Evolutionary conservation across 2,797 vertebrate species (phyloP).

Genomic region (Eulemur rubriventer): DNA sequence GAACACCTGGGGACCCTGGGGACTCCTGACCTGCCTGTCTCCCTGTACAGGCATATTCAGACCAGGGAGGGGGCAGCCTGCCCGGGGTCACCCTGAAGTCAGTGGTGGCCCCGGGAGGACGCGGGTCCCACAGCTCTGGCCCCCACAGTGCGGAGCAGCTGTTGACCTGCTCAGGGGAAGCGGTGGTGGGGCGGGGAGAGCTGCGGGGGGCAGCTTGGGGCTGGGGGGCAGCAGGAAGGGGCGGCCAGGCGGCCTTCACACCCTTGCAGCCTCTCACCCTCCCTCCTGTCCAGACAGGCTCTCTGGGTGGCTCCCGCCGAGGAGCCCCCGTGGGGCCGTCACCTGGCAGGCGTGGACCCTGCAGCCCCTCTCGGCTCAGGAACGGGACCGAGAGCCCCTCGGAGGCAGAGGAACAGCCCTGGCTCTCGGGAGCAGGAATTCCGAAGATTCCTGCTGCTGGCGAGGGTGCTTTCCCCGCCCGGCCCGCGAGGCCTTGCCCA

Average conservation of each 20-base stretch:
- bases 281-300: neutral
- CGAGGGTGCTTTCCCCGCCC: rapidly evolving
- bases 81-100: neutral
- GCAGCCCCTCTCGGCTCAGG: neutral
- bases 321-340: rapidly evolving
- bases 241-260: rapidly evolving
- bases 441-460: rapidly evolving
- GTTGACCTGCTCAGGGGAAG: neutral
- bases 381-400: neutral
- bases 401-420: neutral
- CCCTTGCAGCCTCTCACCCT: neutral
- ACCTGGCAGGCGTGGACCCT: rapidly evolving
- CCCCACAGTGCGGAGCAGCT: rapidly evolving
- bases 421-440: neutral
- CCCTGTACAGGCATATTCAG: rapidly evolving
- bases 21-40: neutral
- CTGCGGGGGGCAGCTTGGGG: neutral
- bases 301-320: rapidly evolving
- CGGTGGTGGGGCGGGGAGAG: neutral
- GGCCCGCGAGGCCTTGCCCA: rapidly evolving
- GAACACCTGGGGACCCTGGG: neutral
- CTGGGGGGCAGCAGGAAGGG: neutral
- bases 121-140: rapidly evolving
- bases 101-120: neutral
- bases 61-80: rapidly evolving